Evolutionary conservation across 2,888 invertebrate species (phyloP).

Genomic region (Lochmaea crataegi): DNA sequence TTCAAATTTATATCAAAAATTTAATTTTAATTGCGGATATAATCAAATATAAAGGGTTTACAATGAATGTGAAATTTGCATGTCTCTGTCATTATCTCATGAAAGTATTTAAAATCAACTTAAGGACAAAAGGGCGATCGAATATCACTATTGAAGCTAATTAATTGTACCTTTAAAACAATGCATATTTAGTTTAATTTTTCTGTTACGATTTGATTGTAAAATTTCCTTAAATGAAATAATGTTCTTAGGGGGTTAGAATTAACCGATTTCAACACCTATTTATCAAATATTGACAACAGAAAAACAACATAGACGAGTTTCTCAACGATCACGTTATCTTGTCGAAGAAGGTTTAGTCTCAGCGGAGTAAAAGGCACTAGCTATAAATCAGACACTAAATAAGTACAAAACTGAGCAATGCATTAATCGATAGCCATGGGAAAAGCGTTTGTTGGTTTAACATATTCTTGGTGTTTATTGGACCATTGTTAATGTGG

Average conservation of each 20-base stretch:
- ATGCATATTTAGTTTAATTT: too few species aligned
- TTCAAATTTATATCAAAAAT: too few species aligned
- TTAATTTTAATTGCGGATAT: too few species aligned
- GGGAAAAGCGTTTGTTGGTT: constrained; percentile 26
- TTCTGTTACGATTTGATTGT: not conserved
- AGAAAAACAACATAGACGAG: constrained; percentile 15
- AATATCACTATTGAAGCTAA: too few species aligned
- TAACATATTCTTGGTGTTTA: constrained; percentile 8
- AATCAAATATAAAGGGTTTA: too few species aligned
- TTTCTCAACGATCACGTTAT: constrained; percentile 27
- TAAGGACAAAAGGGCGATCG: too few species aligned
- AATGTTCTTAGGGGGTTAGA: not conserved
- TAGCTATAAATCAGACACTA: constrained; percentile 30
- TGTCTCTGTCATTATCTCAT: too few species aligned
- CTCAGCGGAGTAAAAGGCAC: constrained; percentile 25
- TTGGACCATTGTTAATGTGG: constrained; percentile 10
- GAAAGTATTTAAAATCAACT: too few species aligned
- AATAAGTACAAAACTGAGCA: constrained; percentile 32
- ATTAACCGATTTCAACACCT: not conserved
- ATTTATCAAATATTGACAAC: constrained; percentile 29
- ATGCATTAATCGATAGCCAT: constrained; percentile 33
- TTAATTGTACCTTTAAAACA: too few species aligned
- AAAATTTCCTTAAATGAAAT: not conserved
- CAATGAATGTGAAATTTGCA: too few species aligned
- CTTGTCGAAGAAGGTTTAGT: constrained; percentile 27